phyloP scores from a whole-genome alignment of 2,888 invertebrate genomes.

The Linnaemya vulpina region DNA sequence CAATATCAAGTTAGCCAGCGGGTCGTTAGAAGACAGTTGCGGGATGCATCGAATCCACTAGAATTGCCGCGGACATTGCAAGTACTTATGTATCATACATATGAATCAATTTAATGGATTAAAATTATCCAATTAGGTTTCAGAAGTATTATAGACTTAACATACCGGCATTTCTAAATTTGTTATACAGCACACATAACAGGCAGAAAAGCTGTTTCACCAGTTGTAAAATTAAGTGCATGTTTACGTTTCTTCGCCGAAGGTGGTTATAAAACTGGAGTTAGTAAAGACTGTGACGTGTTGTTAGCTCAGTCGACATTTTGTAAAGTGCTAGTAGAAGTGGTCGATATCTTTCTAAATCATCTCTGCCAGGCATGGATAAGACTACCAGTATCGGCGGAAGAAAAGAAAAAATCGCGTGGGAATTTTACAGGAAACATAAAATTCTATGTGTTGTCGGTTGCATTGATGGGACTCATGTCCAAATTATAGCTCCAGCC shows the following conservation, averaged over 20 bases:
- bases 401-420: neutral
- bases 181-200: neutral
- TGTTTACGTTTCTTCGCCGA: too few species aligned
- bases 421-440: neutral
- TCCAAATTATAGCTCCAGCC: too few species aligned
- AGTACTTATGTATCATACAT: neutral
- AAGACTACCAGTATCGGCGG: neutral
- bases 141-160: neutral
- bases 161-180: neutral
- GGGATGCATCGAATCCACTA: neutral
- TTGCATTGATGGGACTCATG: too few species aligned
- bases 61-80: constrained; percentile 2
- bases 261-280: too few species aligned
- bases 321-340: too few species aligned
- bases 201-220: constrained; percentile 1
- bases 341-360: too few species aligned
- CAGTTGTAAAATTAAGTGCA: constrained; percentile 1
- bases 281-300: too few species aligned
- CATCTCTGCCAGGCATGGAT: neutral
- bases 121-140: neutral
- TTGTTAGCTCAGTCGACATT: too few species aligned
- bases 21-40: too few species aligned
- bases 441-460: too few species aligned
- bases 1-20: neutral
- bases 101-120: too few species aligned